These are phyloP conservation scores for Castor canadensis DNA, from an alignment of 2,113 vertebrate species.

Conservation along the genomic window DNA sequence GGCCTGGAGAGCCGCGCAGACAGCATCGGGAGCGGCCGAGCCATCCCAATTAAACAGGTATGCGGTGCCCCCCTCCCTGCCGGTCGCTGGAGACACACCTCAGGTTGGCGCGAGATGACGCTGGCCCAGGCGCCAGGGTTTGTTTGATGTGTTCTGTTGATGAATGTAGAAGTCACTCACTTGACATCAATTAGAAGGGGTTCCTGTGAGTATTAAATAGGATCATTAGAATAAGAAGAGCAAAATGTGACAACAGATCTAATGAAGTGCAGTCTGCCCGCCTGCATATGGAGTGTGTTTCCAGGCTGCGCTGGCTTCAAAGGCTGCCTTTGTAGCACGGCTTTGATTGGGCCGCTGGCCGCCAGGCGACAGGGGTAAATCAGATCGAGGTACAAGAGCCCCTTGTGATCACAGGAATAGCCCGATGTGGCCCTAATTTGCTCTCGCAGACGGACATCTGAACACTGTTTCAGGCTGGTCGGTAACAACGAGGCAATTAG, in stretches of 20 bases:
- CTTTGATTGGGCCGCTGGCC: constrained; percentile 89
- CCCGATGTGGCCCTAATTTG: constrained; percentile 89
- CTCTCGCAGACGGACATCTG: constrained; percentile 87
- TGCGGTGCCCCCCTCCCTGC: constrained; percentile 6
- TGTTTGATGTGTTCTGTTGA: constrained; percentile 90
- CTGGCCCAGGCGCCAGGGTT: constrained; percentile 18
- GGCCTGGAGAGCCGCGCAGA: constrained; percentile 95
- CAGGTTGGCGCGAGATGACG: constrained; percentile 53
- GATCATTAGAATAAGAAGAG: constrained; percentile 97
- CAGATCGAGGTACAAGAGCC: constrained; percentile 84
- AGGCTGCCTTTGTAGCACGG: constrained; percentile 86
- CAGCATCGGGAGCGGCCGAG: constrained; percentile 98
- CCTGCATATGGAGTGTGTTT: constrained; percentile 87
- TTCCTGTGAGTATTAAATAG: constrained; percentile 92
- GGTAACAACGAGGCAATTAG: constrained; percentile 95
- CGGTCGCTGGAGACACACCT: constrained; percentile 81
- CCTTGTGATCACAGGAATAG: constrained; percentile 87
- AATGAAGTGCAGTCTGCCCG: constrained; percentile 91
- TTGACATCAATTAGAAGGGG: constrained; percentile 98
- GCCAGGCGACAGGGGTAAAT: constrained; percentile 82
- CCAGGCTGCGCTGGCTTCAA: constrained; percentile 86
- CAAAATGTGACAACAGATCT: constrained; percentile 87
- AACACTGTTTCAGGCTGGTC: constrained; percentile 86
- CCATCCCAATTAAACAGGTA: constrained; percentile 99
- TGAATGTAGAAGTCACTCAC: constrained; percentile 95